Evolutionary conservation across 2,888 invertebrate species (phyloP).

Genomic region (Clostera curtula): DNA sequence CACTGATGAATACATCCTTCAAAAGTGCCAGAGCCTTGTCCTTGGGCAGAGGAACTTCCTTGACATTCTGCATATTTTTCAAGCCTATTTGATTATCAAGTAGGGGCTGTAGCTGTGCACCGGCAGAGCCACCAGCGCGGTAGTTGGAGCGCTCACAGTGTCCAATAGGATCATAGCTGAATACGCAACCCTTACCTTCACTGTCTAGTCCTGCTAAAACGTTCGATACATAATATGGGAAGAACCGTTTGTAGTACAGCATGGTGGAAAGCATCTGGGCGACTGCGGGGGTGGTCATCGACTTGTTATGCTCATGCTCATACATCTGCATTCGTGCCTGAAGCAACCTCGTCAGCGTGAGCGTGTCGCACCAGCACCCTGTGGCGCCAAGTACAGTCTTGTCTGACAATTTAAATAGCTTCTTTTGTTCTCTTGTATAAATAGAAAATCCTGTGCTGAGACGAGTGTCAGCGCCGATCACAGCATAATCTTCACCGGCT

Average conservation of each 20-base stretch:
- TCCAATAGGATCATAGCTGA: slow-evolving; percentile 98
- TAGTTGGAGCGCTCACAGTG: slow-evolving; percentile 91
- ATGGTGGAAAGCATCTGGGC: slow-evolving; percentile 97
- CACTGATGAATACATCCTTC: slow-evolving; percentile 97
- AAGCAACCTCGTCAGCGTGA: slow-evolving; percentile 90
- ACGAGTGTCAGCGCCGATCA: slow-evolving; percentile 96
- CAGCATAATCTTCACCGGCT: slow-evolving; percentile 95
- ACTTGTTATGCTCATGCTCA: slow-evolving; percentile 93
- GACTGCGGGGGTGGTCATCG: slow-evolving; percentile 92
- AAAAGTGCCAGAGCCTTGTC: slow-evolving; percentile 90
- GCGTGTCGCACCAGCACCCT: slow-evolving; percentile 98
- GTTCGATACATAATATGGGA: slow-evolving; percentile 98
- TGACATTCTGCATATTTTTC: slow-evolving; percentile 87
- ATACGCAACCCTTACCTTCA: slow-evolving; percentile 95
- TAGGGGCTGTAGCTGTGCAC: slow-evolving; percentile 92
- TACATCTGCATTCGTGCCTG: slow-evolving; percentile 95
- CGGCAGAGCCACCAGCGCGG: slow-evolving; percentile 93
- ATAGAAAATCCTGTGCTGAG: slow-evolving; percentile 94
- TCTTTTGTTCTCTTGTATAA: slow-evolving; percentile 90
- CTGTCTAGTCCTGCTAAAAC: slow-evolving; percentile 94
- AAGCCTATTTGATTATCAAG: slow-evolving; percentile 96
- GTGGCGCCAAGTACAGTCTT: slow-evolving; percentile 93
- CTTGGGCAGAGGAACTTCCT: slow-evolving; percentile 77
- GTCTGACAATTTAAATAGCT: slow-evolving; percentile 87
- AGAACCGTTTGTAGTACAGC: slow-evolving; percentile 97